These are phyloP conservation scores for Acleris literana DNA, from an alignment of 2,888 invertebrate species.

Conservation along the genomic window DNA sequence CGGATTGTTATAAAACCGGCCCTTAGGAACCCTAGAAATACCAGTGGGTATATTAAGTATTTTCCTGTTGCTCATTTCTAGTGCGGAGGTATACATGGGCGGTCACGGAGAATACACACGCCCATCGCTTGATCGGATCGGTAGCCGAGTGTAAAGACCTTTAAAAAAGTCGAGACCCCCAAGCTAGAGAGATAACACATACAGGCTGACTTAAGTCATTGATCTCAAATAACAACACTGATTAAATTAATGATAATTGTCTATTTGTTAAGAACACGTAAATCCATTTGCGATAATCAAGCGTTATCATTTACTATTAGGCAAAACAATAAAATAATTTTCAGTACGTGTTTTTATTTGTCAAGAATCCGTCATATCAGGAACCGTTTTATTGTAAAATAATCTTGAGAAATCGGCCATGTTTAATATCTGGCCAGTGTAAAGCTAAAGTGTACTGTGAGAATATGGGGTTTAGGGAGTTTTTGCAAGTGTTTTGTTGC, in stretches of 20 bases:
- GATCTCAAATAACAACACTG: not conserved
- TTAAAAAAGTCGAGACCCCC: no score
- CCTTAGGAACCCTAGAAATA: no score
- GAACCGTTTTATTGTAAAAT: slow-evolving; percentile 1
- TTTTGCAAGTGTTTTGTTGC: slow-evolving; percentile 33
- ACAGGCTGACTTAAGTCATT: no score
- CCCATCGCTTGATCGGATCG: no score
- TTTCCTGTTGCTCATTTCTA: no score
- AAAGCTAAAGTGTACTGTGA: slow-evolving; percentile 12
- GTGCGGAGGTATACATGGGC: no score
- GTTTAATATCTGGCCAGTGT: slow-evolving; percentile 1
- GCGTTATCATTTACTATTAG: slow-evolving; percentile 20
- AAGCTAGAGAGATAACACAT: no score
- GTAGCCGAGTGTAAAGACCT: no score
- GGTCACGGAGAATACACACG: no score
- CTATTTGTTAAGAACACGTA: slow-evolving; percentile 11
- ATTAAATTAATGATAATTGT: not conserved
- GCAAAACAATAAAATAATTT: slow-evolving; percentile 12
- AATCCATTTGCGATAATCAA: slow-evolving; percentile 18
- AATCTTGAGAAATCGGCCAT: slow-evolving; percentile 7
- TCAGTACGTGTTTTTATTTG: slow-evolving; percentile 29
- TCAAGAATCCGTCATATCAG: slow-evolving; percentile 18
- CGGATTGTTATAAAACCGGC: no score
- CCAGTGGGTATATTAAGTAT: no score
- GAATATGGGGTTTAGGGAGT: slow-evolving; percentile 35